phyloP scores from a whole-genome alignment of 2,113 vertebrate genomes.

The Capreolus pygargus region DNA sequence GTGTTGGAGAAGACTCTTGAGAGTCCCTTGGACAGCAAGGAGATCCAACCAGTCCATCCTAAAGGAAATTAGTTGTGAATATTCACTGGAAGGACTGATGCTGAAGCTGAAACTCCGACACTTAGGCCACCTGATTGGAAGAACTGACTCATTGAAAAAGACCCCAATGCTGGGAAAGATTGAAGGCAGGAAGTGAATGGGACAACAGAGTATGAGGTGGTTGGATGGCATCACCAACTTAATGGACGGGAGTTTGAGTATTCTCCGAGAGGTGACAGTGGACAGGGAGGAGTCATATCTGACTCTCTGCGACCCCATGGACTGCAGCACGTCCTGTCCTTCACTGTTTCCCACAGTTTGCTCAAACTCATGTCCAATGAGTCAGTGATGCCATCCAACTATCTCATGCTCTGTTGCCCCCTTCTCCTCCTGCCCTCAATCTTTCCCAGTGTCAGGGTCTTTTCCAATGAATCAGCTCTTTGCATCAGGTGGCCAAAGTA shows the following conservation, averaged over 20 bases:
- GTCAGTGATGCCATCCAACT: not conserved
- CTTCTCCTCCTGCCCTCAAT: not conserved
- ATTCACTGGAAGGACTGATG: not conserved
- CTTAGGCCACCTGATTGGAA: not conserved
- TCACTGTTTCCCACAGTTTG: not conserved
- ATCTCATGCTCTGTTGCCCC: not conserved
- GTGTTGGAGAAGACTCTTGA: not conserved
- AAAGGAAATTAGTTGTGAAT: not conserved
- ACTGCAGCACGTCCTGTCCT: not conserved
- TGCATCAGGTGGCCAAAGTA: not conserved
- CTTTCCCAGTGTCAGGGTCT: not conserved
- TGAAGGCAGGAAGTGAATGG: not conserved
- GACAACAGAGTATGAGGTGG: not conserved
- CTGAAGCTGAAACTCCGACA: not conserved
- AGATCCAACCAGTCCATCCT: not conserved
- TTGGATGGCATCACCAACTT: not conserved
- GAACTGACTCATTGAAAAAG: not conserved
- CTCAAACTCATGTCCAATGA: not conserved
- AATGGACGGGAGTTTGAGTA: not conserved
- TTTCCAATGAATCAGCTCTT: not conserved
- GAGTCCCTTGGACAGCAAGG: not conserved
- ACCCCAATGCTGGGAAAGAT: not conserved
- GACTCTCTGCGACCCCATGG: not conserved
- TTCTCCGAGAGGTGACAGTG: not conserved
- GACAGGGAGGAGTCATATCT: not conserved